phyloP scores from a whole-genome alignment of 2,113 vertebrate species.

The Chaetodon auriga region DNA sequence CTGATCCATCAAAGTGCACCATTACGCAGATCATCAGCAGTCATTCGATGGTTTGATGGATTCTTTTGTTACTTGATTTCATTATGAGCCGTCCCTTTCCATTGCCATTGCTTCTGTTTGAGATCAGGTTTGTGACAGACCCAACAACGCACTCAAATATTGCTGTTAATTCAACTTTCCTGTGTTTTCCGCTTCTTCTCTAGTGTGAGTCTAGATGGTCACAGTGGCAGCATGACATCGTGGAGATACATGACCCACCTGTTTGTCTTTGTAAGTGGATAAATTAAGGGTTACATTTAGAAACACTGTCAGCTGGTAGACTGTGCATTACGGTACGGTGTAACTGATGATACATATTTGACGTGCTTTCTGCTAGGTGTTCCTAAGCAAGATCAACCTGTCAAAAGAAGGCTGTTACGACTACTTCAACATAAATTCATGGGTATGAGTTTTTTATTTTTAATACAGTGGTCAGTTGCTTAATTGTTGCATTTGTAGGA shows the following conservation, averaged over 20 bases:
- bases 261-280: constrained; percentile 24
- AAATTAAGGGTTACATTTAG: no score
- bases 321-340: not conserved
- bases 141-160: no score
- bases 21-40: not conserved
- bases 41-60: no score
- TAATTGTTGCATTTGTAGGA: no score
- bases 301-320: no score
- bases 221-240: constrained; percentile 40
- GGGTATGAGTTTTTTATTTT: constrained; percentile 20
- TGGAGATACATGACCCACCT: not conserved
- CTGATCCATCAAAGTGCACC: not conserved
- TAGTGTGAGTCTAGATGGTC: constrained; percentile 20
- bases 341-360: not conserved
- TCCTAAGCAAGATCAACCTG: not conserved
- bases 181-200: not conserved
- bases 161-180: no score
- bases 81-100: no score
- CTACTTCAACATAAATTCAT: accelerated
- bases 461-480: no score
- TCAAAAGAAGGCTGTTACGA: accelerated
- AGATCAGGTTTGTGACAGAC: no score
- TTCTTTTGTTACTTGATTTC: no score
- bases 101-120: no score
- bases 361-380: constrained; percentile 20